Percentiles rank a stretch among this genome's conserved stretches.
These are phyloP conservation scores for Pseudomugil tenellus DNA, from an alignment of 2,797 vertebrate genomes.

Conservation along the genomic window DNA sequence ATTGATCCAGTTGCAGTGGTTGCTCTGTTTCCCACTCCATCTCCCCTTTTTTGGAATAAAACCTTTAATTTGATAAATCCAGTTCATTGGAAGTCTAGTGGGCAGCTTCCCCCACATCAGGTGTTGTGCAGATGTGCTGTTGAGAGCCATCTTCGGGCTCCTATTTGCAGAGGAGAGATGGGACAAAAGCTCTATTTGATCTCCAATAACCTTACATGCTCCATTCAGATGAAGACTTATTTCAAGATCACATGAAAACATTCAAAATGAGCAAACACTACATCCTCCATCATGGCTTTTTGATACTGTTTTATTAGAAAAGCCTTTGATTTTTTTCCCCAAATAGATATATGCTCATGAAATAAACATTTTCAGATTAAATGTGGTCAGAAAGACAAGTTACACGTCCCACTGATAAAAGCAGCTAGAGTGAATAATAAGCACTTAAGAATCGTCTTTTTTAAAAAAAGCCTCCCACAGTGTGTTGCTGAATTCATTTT, in stretches of 20 bases:
- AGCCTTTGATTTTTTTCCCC: too few relatives aligned
- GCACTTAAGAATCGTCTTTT: neutral
- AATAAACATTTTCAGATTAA: neutral
- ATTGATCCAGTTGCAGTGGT: neutral
- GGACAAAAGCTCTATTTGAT: slow-evolving; percentile 38
- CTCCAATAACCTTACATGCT: slow-evolving; percentile 17
- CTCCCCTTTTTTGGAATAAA: slow-evolving; percentile 28
- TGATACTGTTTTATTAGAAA: neutral
- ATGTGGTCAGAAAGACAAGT: neutral
- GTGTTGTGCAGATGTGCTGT: slow-evolving; percentile 77
- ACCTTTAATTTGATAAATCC: slow-evolving; percentile 39
- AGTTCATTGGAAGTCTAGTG: slow-evolving; percentile 48
- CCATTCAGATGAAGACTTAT: neutral
- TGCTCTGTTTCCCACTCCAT: slow-evolving; percentile 30
- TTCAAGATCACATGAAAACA: neutral
- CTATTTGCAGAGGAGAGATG: slow-evolving; percentile 41
- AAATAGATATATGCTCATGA: neutral
- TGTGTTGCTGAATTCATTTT: slow-evolving; percentile 28
- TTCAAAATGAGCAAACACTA: neutral
- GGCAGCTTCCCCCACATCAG: slow-evolving; percentile 54
- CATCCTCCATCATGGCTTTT: neutral
- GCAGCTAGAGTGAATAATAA: neutral
- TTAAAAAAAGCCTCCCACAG: slow-evolving; percentile 16
- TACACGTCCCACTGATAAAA: neutral
- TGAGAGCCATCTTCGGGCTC: slow-evolving; percentile 53